Conservation (phyloP, 2,888 invertebrate species). For the Ferrisia virgata region DNA sequence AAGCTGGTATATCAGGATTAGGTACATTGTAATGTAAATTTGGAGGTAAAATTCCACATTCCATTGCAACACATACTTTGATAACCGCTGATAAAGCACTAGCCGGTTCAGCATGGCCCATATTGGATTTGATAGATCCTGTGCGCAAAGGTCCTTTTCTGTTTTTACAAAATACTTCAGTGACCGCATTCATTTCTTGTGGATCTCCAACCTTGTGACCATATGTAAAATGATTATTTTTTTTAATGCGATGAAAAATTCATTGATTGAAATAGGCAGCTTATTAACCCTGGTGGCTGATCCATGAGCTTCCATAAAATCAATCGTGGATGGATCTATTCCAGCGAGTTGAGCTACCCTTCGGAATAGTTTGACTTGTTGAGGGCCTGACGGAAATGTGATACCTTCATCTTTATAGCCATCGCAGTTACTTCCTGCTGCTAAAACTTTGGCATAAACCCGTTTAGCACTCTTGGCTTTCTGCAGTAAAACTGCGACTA, state of each 20-base stretch:
- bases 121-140: slow-evolving; percentile 96
- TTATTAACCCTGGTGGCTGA: slow-evolving; percentile 84
- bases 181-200: slow-evolving; percentile 92
- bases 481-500: slow-evolving; percentile 78
- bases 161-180: slow-evolving; percentile 74
- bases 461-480: slow-evolving; percentile 71
- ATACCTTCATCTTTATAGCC: slow-evolving; percentile 88
- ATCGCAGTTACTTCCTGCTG: slow-evolving; percentile 88
- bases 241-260: neutral
- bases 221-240: neutral
- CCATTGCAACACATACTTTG: slow-evolving; percentile 93
- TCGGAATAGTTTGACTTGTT: slow-evolving; percentile 76
- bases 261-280: neutral
- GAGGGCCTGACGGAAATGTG: slow-evolving; percentile 75
- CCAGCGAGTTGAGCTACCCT: slow-evolving; percentile 83
- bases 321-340: slow-evolving; percentile 76
- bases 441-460: slow-evolving; percentile 81
- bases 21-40: slow-evolving; percentile 87
- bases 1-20: slow-evolving; percentile 84
- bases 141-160: slow-evolving; percentile 76
- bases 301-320: slow-evolving; percentile 95
- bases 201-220: slow-evolving; percentile 80
- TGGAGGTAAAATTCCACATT: slow-evolving; percentile 81
- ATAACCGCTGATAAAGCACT: slow-evolving; percentile 87
- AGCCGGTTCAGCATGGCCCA: slow-evolving; percentile 96